phyloP scores from a whole-genome alignment of 2,113 vertebrate species.

The Pelodiscus sinensis region DNA sequence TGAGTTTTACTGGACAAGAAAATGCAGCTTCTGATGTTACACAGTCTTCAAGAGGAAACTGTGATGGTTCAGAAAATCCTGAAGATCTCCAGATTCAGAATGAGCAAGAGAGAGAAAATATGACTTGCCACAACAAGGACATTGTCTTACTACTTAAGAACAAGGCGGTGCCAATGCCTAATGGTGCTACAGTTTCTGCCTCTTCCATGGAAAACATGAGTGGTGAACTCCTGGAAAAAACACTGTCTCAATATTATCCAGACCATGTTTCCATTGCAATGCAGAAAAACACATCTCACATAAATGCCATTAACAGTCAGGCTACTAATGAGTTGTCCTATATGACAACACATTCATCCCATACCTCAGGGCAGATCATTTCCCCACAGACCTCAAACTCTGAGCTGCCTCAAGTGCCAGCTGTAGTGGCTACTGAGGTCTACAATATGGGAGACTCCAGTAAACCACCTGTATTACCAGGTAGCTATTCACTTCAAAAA shows the following conservation, averaged over 20 bases:
- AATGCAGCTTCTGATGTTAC: slow-evolving; percentile 75
- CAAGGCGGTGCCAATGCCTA: slow-evolving; percentile 87
- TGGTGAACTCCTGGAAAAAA: slow-evolving; percentile 90
- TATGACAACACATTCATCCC: slow-evolving; percentile 82
- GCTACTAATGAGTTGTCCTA: slow-evolving; percentile 81
- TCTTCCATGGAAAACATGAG: slow-evolving; percentile 87
- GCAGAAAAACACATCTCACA: slow-evolving; percentile 87
- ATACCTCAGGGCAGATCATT: slow-evolving; percentile 92
- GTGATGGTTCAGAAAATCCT: slow-evolving; percentile 70
- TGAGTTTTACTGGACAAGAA: slow-evolving; percentile 65
- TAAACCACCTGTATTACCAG: slow-evolving; percentile 77
- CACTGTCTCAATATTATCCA: slow-evolving; percentile 90
- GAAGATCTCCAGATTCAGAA: slow-evolving; percentile 73
- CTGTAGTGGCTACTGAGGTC: slow-evolving; percentile 77
- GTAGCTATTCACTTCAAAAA: slow-evolving; percentile 77
- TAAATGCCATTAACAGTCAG: slow-evolving; percentile 81
- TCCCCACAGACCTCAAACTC: slow-evolving; percentile 84
- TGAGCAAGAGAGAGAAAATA: slow-evolving; percentile 80
- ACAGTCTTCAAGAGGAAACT: slow-evolving; percentile 74
- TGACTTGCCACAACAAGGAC: slow-evolving; percentile 84
- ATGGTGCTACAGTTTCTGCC: slow-evolving; percentile 91
- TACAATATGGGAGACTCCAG: slow-evolving; percentile 77
- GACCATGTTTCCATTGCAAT: slow-evolving; percentile 88
- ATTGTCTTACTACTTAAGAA: slow-evolving; percentile 84
- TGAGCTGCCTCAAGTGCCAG: slow-evolving; percentile 84